These are phyloP conservation scores for Acronicta aceris DNA, from an alignment of 2,888 invertebrate species.

Conservation along the genomic window DNA sequence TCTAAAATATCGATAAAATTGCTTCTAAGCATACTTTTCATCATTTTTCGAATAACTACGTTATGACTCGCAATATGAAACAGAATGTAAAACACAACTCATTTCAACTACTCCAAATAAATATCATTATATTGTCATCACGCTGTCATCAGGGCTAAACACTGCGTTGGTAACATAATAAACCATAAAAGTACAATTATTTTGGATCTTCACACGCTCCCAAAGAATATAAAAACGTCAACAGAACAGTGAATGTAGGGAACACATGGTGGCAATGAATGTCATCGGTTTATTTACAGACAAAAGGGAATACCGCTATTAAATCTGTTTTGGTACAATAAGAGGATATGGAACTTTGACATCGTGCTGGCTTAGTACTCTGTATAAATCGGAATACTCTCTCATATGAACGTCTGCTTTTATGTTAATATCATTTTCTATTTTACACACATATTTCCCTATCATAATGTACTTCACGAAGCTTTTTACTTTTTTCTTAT, in stretches of 20 bases:
- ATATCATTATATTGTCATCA: conserved; percentile 73
- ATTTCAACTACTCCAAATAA: conserved; percentile 43
- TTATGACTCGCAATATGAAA: background rate
- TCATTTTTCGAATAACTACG: background rate
- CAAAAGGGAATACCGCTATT: conserved; percentile 50
- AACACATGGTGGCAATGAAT: conserved; percentile 75
- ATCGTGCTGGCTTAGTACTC: background rate
- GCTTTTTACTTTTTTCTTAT: no score
- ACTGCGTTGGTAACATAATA: conserved; percentile 83
- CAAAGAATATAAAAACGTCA: conserved; percentile 81
- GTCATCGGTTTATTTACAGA: conserved; percentile 65
- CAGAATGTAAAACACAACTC: conserved; percentile 27
- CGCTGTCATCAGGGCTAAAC: conserved; percentile 81
- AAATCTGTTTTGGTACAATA: conserved; percentile 44
- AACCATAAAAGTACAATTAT: conserved; percentile 82
- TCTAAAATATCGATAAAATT: no score
- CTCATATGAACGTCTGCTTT: no score
- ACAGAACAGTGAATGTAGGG: conserved; percentile 68
- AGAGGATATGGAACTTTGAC: conserved; percentile 22
- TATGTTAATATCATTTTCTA: no score
- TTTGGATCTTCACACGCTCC: conserved; percentile 80
- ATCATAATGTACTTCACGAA: no score
- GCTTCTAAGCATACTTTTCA: no score
- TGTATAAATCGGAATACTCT: background rate
- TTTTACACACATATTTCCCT: no score